A percentile compares a stretch with the other conserved stretches of the same genome.
Conservation (phyloP, 2,113 vertebrate species). For the Microcebus jonahi region DNA sequence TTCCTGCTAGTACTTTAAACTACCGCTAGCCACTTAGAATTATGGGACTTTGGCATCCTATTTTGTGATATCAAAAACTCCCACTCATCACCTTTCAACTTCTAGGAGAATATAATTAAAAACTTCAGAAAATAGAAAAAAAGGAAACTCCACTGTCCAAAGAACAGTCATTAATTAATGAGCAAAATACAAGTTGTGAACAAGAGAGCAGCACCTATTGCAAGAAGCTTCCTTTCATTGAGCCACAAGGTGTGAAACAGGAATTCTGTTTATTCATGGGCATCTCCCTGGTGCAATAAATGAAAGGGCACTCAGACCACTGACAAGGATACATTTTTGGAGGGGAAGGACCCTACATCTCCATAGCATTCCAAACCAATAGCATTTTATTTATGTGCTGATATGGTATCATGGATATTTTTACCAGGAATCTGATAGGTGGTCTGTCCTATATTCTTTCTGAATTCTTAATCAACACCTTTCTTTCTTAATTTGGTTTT, state of each 20-base stretch:
- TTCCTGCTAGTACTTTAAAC: not conserved
- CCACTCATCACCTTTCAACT: not conserved
- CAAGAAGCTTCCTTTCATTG: not conserved
- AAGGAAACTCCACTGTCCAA: not conserved
- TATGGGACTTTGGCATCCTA: not conserved
- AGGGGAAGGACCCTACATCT: not conserved
- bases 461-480: not conserved
- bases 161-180: not conserved
- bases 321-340: not conserved
- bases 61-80: not conserved
- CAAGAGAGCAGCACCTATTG: not conserved
- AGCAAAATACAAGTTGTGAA: not conserved
- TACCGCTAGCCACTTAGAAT: not conserved
- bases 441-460: not conserved
- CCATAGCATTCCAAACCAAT: not conserved
- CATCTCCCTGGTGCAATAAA: not conserved
- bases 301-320: not conserved
- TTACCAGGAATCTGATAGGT: not conserved
- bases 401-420: not conserved
- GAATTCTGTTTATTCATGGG: not conserved
- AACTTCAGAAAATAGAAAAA: not conserved
- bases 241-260: not conserved
- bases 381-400: not conserved
- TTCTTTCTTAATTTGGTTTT: not conserved
- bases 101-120: not conserved